Conservation (phyloP, 2,888 invertebrate species). For the Melipona bicolor region DNA sequence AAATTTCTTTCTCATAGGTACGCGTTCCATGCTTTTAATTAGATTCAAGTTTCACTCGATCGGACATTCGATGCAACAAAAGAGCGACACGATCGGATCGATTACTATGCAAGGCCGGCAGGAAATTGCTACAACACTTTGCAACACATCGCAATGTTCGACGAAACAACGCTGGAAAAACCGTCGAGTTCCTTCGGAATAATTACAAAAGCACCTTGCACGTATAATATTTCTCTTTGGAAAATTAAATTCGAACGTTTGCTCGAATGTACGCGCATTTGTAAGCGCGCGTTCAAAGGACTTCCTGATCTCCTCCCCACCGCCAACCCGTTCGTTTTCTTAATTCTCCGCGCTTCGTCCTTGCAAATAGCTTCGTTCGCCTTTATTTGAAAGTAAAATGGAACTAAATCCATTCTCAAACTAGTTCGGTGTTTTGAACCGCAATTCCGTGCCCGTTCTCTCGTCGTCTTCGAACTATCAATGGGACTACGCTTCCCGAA, state of each 20-base stretch:
- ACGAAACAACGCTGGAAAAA: not conserved
- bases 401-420: conserved; percentile 20
- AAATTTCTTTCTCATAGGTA: not conserved
- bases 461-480: not conserved
- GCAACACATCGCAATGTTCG: not conserved
- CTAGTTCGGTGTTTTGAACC: conserved; percentile 6
- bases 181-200: not conserved
- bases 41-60: not conserved
- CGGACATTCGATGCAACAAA: not conserved
- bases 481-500: not conserved
- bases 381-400: conserved; percentile 31
- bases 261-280: not conserved
- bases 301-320: not conserved
- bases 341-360: conserved; percentile 22
- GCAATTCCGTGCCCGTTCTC: not conserved
- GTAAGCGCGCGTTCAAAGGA: not conserved
- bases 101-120: not conserved
- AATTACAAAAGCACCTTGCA: not conserved
- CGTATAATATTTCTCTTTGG: not conserved
- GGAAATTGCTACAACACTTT: not conserved
- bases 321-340: conserved; percentile 3
- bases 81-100: not conserved
- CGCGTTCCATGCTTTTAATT: not conserved
- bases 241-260: conserved; percentile 5
- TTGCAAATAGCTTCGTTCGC: conserved; percentile 15